Evolutionary conservation across 2,888 invertebrate species (phyloP).

Genomic region (Acronicta aceris): DNA sequence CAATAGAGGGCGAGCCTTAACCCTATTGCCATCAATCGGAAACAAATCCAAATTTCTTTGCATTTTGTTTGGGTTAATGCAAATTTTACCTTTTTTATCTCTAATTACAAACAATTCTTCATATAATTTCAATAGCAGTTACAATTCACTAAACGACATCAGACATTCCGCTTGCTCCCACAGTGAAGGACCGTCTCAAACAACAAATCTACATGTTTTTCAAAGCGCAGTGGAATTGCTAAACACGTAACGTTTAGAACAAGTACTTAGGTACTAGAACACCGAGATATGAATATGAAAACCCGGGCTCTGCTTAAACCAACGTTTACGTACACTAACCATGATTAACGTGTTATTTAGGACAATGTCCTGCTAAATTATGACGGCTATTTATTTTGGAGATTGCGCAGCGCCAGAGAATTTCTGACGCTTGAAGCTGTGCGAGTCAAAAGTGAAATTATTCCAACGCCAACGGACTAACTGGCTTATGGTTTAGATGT

Average conservation of each 20-base stretch:
- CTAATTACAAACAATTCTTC: too few species aligned
- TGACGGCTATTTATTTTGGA: constrained; percentile 68
- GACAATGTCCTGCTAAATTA: constrained; percentile 70
- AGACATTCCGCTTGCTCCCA: constrained; percentile 36
- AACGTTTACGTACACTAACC: constrained; percentile 59
- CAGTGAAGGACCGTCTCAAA: constrained; percentile 39
- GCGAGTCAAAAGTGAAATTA: constrained; percentile 44
- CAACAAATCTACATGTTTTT: constrained; percentile 63
- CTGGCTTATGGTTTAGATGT: constrained; percentile 26
- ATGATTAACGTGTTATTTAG: constrained; percentile 69
- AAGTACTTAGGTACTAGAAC: constrained; percentile 34
- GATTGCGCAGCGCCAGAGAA: constrained; percentile 59
- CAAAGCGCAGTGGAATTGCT: constrained; percentile 63
- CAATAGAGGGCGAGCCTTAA: too few species aligned
- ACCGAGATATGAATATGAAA: constrained; percentile 63
- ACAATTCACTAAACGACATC: constrained; percentile 18
- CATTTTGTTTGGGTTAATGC: too few species aligned
- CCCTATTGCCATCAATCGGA: too few species aligned
- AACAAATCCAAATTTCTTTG: too few species aligned
- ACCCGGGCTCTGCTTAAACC: constrained; percentile 47
- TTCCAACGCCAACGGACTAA: constrained; percentile 32
- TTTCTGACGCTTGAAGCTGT: constrained; percentile 30
- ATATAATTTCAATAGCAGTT: neutral
- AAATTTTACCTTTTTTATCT: too few species aligned
- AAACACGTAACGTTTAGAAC: constrained; percentile 64